These are phyloP conservation scores for Oscarella lobularis DNA, from an alignment of 37 sponge, comb jelly and placozoan species.

Conservation along the genomic window DNA sequence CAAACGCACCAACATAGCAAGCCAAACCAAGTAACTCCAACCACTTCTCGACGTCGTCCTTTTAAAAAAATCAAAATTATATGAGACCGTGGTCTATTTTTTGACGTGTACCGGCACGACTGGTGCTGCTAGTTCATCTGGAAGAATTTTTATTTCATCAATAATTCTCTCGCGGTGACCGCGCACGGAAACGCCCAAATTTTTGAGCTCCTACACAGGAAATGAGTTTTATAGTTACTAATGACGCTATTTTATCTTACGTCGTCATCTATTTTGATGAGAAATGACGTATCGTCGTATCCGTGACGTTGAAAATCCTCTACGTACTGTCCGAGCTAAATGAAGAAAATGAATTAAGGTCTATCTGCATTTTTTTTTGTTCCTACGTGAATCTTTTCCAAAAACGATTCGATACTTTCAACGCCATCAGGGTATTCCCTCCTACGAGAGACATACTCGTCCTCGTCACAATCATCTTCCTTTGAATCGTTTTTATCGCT, in stretches of 20 bases:
- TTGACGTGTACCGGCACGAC: not conserved
- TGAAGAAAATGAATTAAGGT: not conserved
- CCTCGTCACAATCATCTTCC: too few species aligned
- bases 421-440: too few species aligned
- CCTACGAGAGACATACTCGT: too few species aligned
- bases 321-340: not conserved
- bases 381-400: too few species aligned
- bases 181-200: not conserved
- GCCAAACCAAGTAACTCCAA: not conserved
- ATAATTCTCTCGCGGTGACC: not conserved
- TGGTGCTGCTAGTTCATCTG: not conserved
- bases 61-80: too few species aligned
- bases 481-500: too few species aligned
- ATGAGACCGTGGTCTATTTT: not conserved
- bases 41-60: not conserved
- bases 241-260: not conserved
- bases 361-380: too few species aligned
- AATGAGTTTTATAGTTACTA: not conserved
- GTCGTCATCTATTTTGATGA: not conserved
- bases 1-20: not conserved
- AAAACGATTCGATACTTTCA: too few species aligned
- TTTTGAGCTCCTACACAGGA: not conserved
- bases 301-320: not conserved
- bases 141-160: not conserved
- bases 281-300: not conserved